Base-by-base conservation (phyloP, 2,113 vertebrate species). In the Apistogramma diplotaenia region DNA sequence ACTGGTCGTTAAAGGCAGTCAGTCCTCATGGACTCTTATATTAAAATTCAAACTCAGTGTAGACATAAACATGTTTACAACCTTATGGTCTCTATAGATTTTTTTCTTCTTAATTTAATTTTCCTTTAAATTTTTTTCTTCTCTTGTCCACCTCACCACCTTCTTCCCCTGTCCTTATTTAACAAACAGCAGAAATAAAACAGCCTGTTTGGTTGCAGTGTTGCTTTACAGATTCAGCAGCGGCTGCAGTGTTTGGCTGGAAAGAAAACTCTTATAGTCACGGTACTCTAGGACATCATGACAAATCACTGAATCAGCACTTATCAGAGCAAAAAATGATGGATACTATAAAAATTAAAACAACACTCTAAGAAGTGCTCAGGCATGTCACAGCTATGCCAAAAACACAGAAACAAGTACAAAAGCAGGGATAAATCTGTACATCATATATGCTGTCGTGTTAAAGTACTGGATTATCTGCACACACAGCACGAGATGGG, bases 251-350 rank as follows among this genome's bases (percentile, higher is more conserved):
- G 31, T 78, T 71, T 43, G 19, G 25, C 74, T 31, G 62, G 13
- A 71, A 65, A 21, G 12, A 60, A 73, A 78, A 72, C n/a, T 49
- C 70, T 86, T 12, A 7, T 23, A n/a, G 40, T 59, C 19, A 33
- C 72, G 72, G 57, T 70, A 46, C 40, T 23, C 27, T 60, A 60
- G 53, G 60, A 73, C 29, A 59, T 58, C 1, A n/a, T 56, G 49
- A 55, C 8, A 84, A 86, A 57, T 3, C 83, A 71, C 65, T 16
- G 31, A 76, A 31, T 43, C 58, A 71, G 31, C 51, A 76, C 71
- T 70, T 6, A 12, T 16, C 2, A 31, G n/a, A 72, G 27, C 12
- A 55, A 9, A 71, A 65, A 83, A 85, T 37, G 13, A 21, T 49
- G 46, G 18, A 74, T 56, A 82, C 25, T 1, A 2, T 65, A 25